phyloP scores from a whole-genome alignment of 2,888 invertebrate species.

The Prosapia bicincta region DNA sequence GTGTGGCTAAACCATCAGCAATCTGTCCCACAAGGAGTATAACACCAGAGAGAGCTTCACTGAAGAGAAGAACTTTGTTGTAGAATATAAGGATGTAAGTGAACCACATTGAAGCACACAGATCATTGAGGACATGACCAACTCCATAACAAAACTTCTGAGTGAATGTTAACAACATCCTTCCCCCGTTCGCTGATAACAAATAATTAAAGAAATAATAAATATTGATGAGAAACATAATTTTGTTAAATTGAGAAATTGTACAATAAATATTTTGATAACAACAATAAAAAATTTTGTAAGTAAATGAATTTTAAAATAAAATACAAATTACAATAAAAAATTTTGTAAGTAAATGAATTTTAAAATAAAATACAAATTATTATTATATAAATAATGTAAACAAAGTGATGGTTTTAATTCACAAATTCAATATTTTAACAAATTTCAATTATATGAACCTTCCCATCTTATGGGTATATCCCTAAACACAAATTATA shows the following conservation, averaged over 20 bases:
- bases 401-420: too few relatives aligned
- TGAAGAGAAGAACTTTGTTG: slow-evolving; percentile 50
- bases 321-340: too few relatives aligned
- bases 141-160: slow-evolving; percentile 60
- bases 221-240: background rate
- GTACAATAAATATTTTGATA: background rate
- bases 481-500: too few relatives aligned
- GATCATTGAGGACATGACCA: slow-evolving; percentile 88
- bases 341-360: too few relatives aligned
- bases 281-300: too few relatives aligned
- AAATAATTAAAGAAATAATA: background rate
- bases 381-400: too few relatives aligned
- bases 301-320: too few relatives aligned
- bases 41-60: slow-evolving; percentile 47
- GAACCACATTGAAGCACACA: slow-evolving; percentile 94
- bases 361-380: too few relatives aligned
- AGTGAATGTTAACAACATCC: slow-evolving; percentile 8
- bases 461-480: too few relatives aligned
- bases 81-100: slow-evolving; percentile 85
- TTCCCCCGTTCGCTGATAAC: slow-evolving; percentile 12
- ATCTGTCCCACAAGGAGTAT: slow-evolving; percentile 70
- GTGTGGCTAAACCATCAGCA: slow-evolving; percentile 61
- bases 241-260: too few relatives aligned
- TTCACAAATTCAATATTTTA: too few relatives aligned
- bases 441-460: too few relatives aligned